phyloP scores from a whole-genome alignment of 1,140 invertebrate species.

The Drosophila sulfurigaster region DNA sequence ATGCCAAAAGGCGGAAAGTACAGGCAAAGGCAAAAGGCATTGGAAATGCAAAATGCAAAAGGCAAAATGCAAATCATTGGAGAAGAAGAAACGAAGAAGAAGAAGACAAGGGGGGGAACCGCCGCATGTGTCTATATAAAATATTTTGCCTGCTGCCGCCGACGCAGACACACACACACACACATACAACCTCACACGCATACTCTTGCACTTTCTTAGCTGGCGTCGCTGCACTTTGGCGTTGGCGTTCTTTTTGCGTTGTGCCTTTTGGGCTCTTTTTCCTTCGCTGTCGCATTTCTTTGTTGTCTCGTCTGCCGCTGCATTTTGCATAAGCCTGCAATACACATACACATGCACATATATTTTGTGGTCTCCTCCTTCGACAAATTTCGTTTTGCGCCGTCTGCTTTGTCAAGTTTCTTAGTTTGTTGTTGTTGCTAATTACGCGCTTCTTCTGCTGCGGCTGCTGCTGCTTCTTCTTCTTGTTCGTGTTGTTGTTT shows the following conservation, averaged over 20 bases:
- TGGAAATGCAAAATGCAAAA: slow-evolving; percentile 46
- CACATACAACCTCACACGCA: not conserved
- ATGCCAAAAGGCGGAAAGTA: slow-evolving; percentile 79
- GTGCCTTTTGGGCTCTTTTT: slow-evolving; percentile 73
- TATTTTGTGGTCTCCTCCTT: slow-evolving; percentile 13
- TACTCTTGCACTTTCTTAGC: slow-evolving; percentile 66
- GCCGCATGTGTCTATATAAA: slow-evolving; percentile 50
- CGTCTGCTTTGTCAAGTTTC: slow-evolving; percentile 55
- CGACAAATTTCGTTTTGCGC: slow-evolving; percentile 28
- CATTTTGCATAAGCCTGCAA: slow-evolving; percentile 67
- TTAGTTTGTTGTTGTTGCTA: slow-evolving; percentile 51
- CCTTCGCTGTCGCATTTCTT: slow-evolving; percentile 65
- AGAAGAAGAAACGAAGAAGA: slow-evolving; percentile 13
- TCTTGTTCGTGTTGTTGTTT: slow-evolving; percentile 31
- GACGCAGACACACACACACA: slow-evolving; percentile 48
- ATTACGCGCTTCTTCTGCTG: slow-evolving; percentile 25
- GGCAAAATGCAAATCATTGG: slow-evolving; percentile 22
- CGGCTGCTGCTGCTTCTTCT: not conserved
- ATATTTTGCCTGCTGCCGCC: slow-evolving; percentile 64
- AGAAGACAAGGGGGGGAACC: not conserved
- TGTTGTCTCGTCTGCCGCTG: slow-evolving; percentile 71
- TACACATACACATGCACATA: not conserved
- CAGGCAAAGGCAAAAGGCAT: slow-evolving; percentile 61
- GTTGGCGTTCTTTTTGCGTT: slow-evolving; percentile 79
- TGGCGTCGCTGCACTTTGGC: slow-evolving; percentile 70